Evolutionary conservation across 92 coral and sea anemone species (phyloP), one percentile per base, ranked within the genome.

Genomic region (Heliopora coerulea): DNA sequence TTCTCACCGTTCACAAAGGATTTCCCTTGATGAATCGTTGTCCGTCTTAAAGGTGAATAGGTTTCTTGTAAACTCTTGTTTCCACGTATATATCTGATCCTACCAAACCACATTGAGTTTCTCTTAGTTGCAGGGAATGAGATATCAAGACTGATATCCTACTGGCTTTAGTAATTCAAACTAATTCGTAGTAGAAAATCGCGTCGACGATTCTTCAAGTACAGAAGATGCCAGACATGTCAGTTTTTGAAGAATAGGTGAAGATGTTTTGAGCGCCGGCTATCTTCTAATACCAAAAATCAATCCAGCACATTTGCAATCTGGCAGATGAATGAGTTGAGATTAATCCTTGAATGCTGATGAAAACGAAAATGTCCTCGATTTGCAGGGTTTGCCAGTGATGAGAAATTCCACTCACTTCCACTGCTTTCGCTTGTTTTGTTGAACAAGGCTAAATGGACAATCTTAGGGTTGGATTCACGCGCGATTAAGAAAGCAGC

Each of bases 401-500:
- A 12, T 37, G 12, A 5, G 6, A 37, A 5, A 37, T 12, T 37
- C 42, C 12, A 4, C 42, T 37, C 42, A 12, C n/a, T 46, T 15
- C n/a, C 15, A n/a, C n/a, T n/a, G n/a, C n/a, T n/a, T n/a, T n/a
- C n/a, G n/a, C n/a, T 10, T 46, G 12, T 37, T 35, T 33, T 70
- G 30, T 70, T 52, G 54, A 54, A 70, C 61, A 33, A 30, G 14
- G 62, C 32, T 70, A 70, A 70, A 70, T 41, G 77, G 77, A 21
- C 54, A 70, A 70, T 70, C 77, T 70, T 26, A 63, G 27, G 32
- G 77, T 20, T 70, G 77, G 54, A 70, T 70, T 70, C 77, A 70
- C 18, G 35, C 63, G 77, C 77, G 49, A 48, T 70, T 70, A 70
- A 35, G 62, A 56, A 52, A 70, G 42, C 77, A 70, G 77, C 77